Evolutionary conservation across 2,888 invertebrate genomes (phyloP).

Genomic region (Antitype chi): DNA sequence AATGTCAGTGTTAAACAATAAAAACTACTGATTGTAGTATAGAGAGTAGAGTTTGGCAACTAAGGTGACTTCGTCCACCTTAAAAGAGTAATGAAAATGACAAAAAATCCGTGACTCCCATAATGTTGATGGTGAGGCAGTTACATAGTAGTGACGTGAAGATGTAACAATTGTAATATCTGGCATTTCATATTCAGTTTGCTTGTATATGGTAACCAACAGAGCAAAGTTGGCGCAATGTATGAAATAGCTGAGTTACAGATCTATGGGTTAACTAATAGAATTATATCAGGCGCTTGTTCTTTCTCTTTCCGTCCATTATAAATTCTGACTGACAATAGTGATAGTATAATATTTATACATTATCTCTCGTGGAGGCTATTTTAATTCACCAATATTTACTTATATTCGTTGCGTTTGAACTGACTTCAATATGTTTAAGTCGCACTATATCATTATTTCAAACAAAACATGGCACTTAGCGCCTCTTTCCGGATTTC

Average conservation of each 20-base stretch:
- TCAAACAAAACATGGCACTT: slow-evolving; percentile 23
- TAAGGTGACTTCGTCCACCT: no score
- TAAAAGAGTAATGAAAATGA: no score
- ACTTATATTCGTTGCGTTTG: no score
- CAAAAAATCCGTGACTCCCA: no score
- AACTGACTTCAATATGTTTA: background rate
- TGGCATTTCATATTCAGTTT: background rate
- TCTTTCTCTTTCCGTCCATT: background rate
- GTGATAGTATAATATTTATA: no score
- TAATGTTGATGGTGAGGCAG: no score
- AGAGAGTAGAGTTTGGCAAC: no score
- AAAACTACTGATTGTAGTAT: background rate
- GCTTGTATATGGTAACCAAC: background rate
- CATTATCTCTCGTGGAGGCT: background rate
- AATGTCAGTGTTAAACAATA: background rate
- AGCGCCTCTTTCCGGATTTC: slow-evolving; percentile 16
- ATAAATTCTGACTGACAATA: background rate
- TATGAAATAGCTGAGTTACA: background rate
- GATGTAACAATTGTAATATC: background rate
- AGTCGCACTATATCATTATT: background rate
- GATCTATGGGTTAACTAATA: background rate
- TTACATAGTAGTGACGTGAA: background rate
- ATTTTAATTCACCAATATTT: background rate
- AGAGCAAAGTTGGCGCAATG: background rate
- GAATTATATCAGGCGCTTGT: background rate